These are phyloP conservation scores for Drosophila santomea DNA, from an alignment of 1,140 invertebrate species.

Conservation along the genomic window DNA sequence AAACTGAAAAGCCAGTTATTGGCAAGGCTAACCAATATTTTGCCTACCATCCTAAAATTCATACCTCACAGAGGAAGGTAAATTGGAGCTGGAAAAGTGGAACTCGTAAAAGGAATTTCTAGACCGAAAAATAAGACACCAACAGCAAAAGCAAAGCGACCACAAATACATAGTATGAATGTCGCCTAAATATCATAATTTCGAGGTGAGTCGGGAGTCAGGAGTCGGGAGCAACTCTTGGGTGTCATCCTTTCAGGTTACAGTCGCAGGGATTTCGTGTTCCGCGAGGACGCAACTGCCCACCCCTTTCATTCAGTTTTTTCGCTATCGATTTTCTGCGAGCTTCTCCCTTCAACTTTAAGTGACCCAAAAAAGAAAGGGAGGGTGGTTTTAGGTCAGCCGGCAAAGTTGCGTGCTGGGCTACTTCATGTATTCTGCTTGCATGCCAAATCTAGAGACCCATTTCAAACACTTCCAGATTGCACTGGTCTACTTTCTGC, in stretches of 20 bases:
- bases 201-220: slow-evolving; percentile 88
- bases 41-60: no score
- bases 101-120: slow-evolving; percentile 22
- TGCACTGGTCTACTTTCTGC: slow-evolving; percentile 69
- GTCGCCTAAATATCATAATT: slow-evolving; percentile 90
- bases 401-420: slow-evolving; percentile 51
- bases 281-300: slow-evolving; percentile 15
- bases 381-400: slow-evolving; percentile 47
- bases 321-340: slow-evolving; percentile 67
- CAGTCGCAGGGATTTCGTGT: slow-evolving; percentile 12
- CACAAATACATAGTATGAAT: slow-evolving; percentile 86
- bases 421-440: slow-evolving; percentile 13
- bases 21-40: slow-evolving; percentile 4
- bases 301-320: slow-evolving; percentile 15
- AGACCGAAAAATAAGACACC: slow-evolving; percentile 19
- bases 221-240: slow-evolving; percentile 68
- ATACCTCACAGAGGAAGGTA: no score
- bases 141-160: slow-evolving; percentile 23
- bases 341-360: slow-evolving; percentile 54
- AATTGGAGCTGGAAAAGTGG: slow-evolving; percentile 18
- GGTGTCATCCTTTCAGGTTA: not conserved
- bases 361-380: slow-evolving; percentile 69
- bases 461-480: slow-evolving; percentile 48
- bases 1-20: slow-evolving; percentile 10
- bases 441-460: slow-evolving; percentile 11